Percentiles rank a stretch among this genome's conserved stretches.
Conservation (phyloP, 2,888 invertebrate species). For the Agonum fuliginosum region DNA sequence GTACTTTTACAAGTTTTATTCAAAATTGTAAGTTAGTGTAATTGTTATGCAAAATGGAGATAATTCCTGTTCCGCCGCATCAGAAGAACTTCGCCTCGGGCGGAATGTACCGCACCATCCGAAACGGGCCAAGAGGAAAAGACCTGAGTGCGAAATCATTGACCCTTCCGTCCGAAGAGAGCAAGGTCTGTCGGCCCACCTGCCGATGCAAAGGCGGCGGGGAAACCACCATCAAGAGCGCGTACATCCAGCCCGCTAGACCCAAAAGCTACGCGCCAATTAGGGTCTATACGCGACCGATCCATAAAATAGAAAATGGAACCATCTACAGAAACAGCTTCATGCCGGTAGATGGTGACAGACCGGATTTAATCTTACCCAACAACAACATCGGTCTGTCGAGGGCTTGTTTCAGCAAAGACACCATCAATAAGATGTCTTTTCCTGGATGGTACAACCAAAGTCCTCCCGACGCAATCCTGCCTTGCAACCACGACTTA, state of each 20-base stretch:
- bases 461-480: slow-evolving; percentile 75
- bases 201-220: slow-evolving; percentile 2
- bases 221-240: slow-evolving; percentile 65
- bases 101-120: slow-evolving; percentile 16
- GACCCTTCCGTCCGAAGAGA: slow-evolving; percentile 17
- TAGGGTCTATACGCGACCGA: slow-evolving; percentile 76
- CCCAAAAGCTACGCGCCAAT: slow-evolving; percentile 77
- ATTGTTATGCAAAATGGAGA: slow-evolving; percentile 57
- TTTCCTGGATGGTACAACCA: slow-evolving; percentile 76
- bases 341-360: slow-evolving; percentile 73
- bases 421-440: slow-evolving; percentile 77
- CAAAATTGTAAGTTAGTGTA: background rate
- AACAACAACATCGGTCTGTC: slow-evolving; percentile 71
- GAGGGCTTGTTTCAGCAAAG: slow-evolving; percentile 72
- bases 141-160: slow-evolving; percentile 4
- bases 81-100: background rate
- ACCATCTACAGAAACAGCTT: slow-evolving; percentile 82
- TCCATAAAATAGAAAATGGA: slow-evolving; percentile 76
- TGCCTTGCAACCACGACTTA: slow-evolving; percentile 79
- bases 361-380: slow-evolving; percentile 69
- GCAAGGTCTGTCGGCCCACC: background rate
- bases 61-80: slow-evolving; percentile 27
- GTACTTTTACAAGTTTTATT: no score
- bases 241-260: slow-evolving; percentile 75
- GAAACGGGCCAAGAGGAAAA: slow-evolving; percentile 26